Percentiles rank a stretch among this genome's conserved stretches.
Conservation (phyloP, 1,140 invertebrate genomes). For the Bombus difficillimus region DNA sequence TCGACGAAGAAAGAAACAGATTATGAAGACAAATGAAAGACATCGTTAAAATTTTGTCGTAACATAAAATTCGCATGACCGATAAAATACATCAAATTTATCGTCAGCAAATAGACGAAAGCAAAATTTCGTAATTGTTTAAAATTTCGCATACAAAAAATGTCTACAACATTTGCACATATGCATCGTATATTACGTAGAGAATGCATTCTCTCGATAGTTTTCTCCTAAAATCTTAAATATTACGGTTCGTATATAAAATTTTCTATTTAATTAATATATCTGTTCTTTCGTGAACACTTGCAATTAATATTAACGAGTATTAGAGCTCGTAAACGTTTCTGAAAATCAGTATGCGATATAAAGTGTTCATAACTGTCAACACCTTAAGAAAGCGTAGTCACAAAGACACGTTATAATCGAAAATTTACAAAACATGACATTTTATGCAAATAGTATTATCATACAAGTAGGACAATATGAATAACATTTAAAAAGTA, state of each 20-base stretch:
- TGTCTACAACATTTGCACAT: constrained; percentile 25
- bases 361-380: constrained; percentile 40
- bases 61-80: constrained; percentile 44
- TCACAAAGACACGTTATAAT: constrained; percentile 60
- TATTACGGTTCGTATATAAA: constrained; percentile 66
- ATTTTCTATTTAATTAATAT: constrained; percentile 65
- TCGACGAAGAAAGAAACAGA: constrained; percentile 47
- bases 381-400: constrained; percentile 39
- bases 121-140: constrained; percentile 13
- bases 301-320: constrained; percentile 53
- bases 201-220: constrained; percentile 19
- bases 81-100: constrained; percentile 27
- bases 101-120: neutral
- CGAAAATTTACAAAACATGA: constrained; percentile 79
- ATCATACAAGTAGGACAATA: constrained; percentile 79
- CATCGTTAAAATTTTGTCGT: constrained; percentile 47
- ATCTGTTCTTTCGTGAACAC: constrained; percentile 50
- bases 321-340: constrained; percentile 37
- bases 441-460: constrained; percentile 73
- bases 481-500: constrained; percentile 78
- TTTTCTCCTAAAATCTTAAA: constrained; percentile 53
- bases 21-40: constrained; percentile 29
- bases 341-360: constrained; percentile 51
- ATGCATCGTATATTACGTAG: constrained; percentile 2
- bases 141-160: constrained; percentile 43